Base-by-base conservation (phyloP, 2,888 invertebrate species). In the Acronicta aceris region DNA sequence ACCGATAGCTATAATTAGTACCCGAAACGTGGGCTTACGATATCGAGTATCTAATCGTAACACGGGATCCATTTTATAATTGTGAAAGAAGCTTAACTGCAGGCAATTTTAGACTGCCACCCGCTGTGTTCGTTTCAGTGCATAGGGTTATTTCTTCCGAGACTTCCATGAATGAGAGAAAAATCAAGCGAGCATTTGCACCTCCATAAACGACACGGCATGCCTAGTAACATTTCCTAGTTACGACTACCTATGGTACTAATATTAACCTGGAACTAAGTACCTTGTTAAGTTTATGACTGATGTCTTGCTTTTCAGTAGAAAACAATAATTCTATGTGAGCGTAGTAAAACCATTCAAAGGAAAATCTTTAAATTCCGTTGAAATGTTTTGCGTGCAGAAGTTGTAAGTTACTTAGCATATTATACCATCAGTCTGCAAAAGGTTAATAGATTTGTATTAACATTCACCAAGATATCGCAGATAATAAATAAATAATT, bases 41-140 rank as follows among this genome's bases (percentile, higher is more conserved):
- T 76, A 73, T 72, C 58, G 33, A 58, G 54, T 78, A 73, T 78
- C 74, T 76, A 71, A 78, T 77, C 79, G 59, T 65, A 61, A 62
- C 40, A 33, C 58, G 54, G 60, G 64, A 73, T 73, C 71, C 68
- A 73, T 74, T 76, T 76, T 68, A 71, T 68, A 63, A 71, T 77
- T 76, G 73, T 73, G 79, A 78, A 77, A 78, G 76, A 77, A 76
- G 49, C 58, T 43, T 60, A 57, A 61, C 65, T 58, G 56, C 49
- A 49, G 53, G 67, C 61, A 25, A 62, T 74, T 77, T 61, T 49
- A 63, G 64, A 70, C 58, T 48, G 61, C 64, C 65, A 66, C 78
- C 78, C 71, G 71, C 70, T 69, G 69, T 21, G 79, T 65, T 74
- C 38, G 55, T 47, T 52, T 48, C 53, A 47, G 21, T 21, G 9